Evolutionary conservation across 2,113 vertebrate species (phyloP).

Genomic region (Toxotes chatareus): DNA sequence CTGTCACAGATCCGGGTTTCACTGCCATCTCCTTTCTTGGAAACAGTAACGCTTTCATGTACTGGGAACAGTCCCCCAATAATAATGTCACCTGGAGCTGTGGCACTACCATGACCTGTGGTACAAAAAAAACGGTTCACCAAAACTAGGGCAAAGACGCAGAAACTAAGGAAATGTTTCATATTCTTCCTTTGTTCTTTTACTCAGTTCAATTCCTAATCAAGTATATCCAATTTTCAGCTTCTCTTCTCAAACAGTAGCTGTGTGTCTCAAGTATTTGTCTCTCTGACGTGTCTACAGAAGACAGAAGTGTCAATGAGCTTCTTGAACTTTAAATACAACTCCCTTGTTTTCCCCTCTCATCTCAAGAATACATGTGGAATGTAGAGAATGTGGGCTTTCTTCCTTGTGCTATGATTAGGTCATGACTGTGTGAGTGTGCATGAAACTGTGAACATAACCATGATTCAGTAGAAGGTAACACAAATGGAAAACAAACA

Average conservation of each 20-base stretch:
- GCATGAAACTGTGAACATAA: no score
- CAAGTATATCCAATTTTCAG: not conserved
- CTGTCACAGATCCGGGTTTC: constrained; percentile 24
- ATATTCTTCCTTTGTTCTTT: not conserved
- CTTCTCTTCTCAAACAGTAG: not conserved
- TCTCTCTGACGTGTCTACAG: not conserved
- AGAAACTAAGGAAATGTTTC: constrained; percentile 2
- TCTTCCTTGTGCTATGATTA: not conserved
- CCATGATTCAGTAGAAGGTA: no score
- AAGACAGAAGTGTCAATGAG: not conserved
- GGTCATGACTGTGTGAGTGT: no score
- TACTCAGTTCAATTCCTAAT: not conserved
- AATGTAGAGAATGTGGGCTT: not conserved
- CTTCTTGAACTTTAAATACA: not conserved
- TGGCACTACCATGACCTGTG: not conserved
- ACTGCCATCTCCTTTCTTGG: not conserved
- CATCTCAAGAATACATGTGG: rapidly evolving
- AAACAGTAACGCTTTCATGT: constrained; percentile 26
- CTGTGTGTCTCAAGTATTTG: not conserved
- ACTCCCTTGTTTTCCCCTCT: not conserved
- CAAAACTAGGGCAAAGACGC: constrained; percentile 27
- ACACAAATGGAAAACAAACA: no score
- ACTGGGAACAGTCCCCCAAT: constrained; percentile 55
- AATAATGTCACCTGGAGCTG: constrained; percentile 44
- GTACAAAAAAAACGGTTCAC: not conserved